A percentile compares a stretch with the other conserved stretches of the same genome.
Conservation (phyloP, 2,888 invertebrate genomes). For the Cosmorhoe ocellata region DNA sequence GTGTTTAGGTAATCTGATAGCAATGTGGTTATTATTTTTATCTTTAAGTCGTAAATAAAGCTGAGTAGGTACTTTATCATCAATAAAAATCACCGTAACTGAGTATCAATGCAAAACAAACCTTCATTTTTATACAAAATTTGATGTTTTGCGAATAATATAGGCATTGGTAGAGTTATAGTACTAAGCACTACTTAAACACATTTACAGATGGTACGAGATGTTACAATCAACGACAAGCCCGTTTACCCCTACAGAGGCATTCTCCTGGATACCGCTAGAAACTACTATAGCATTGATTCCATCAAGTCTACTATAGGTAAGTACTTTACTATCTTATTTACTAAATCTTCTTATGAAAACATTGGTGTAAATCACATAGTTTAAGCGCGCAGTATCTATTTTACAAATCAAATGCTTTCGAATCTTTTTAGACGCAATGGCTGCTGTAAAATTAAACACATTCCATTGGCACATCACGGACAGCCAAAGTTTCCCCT, state of each 20-base stretch:
- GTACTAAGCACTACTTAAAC: too few relatives aligned
- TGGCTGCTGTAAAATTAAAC: slow-evolving; percentile 95
- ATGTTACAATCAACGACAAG: slow-evolving; percentile 86
- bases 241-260: slow-evolving; percentile 96
- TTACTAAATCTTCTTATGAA: too few relatives aligned
- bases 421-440: slow-evolving; percentile 84
- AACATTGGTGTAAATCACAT: background rate
- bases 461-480: slow-evolving; percentile 98
- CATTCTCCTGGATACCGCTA: slow-evolving; percentile 92
- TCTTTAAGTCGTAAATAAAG: background rate
- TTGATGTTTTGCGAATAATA: too few relatives aligned
- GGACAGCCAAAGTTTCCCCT: slow-evolving; percentile 97
- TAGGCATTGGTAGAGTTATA: too few relatives aligned
- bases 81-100: too few relatives aligned
- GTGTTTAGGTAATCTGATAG: background rate
- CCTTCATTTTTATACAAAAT: too few relatives aligned
- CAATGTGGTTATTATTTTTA: background rate
- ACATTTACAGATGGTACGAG: slow-evolving; percentile 79
- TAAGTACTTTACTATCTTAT: too few relatives aligned
- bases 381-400: background rate
- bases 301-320: slow-evolving; percentile 88
- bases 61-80: too few relatives aligned
- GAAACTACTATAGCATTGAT: slow-evolving; percentile 91
- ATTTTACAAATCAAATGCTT: background rate
- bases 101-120: too few relatives aligned